phyloP scores from a whole-genome alignment of 2,888 invertebrate species.

The Lottia scabra region DNA sequence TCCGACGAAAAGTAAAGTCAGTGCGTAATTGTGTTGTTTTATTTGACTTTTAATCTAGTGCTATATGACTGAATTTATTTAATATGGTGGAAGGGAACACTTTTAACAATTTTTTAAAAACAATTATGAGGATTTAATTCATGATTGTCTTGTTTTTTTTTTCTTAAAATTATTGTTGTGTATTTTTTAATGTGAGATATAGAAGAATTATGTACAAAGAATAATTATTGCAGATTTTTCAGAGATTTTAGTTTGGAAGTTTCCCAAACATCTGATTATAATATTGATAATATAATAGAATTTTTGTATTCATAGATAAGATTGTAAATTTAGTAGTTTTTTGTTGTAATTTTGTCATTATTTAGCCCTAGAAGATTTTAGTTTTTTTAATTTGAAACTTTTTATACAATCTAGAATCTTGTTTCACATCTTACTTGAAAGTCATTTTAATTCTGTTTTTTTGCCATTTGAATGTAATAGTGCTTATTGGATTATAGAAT shows the following conservation, averaged over 20 bases:
- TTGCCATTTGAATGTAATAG: background rate
- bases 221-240: background rate
- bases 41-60: background rate
- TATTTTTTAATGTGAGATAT: background rate
- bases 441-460: background rate
- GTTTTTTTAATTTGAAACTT: background rate
- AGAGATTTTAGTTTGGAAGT: background rate
- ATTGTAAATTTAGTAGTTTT: conserved; percentile 3
- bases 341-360: background rate
- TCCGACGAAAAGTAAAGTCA: background rate
- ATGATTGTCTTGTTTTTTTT: background rate
- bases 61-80: background rate
- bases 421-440: background rate
- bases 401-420: background rate
- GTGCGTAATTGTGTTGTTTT: background rate
- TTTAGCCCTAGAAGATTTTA: conserved; percentile 1
- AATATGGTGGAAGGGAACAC: background rate
- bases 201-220: background rate
- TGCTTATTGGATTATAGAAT: background rate
- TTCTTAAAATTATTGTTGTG: background rate
- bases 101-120: background rate
- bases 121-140: background rate
- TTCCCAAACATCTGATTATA: background rate
- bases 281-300: background rate
- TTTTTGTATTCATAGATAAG: background rate